A percentile compares a stretch with the other conserved stretches of the same genome.
Evolutionary conservation across 2,888 invertebrate species (phyloP).

Genomic region (Eurytoma adleriae): DNA sequence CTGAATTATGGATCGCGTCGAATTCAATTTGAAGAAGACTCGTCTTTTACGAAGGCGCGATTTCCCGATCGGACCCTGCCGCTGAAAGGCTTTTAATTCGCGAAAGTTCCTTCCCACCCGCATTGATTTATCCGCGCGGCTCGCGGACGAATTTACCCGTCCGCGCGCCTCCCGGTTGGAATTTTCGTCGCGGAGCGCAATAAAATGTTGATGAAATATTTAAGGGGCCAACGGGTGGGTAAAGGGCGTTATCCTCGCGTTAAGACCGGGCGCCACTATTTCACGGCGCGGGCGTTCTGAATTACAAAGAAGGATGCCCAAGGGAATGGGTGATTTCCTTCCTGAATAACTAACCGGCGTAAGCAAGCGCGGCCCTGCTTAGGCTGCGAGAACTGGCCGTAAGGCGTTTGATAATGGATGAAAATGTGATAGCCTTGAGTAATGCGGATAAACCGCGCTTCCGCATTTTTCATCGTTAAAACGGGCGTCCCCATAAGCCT

Average conservation of each 20-base stretch:
- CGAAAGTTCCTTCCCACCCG: no score
- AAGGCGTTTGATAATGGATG: no score
- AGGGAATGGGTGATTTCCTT: slow-evolving; percentile 11
- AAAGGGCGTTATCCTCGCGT: neutral
- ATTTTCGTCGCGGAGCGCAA: slow-evolving; percentile 6
- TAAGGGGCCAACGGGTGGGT: neutral
- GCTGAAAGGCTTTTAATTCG: no score
- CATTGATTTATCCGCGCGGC: no score
- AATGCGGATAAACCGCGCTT: no score
- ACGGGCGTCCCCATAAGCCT: no score
- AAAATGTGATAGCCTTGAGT: no score
- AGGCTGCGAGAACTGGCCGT: no score
- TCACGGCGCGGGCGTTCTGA: slow-evolving; percentile 4
- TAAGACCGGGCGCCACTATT: neutral
- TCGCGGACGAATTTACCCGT: neutral
- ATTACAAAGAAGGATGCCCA: slow-evolving; percentile 25
- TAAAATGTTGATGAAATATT: slow-evolving; percentile 31
- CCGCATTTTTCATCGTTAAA: no score
- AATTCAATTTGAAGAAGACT: slow-evolving; percentile 5
- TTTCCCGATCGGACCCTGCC: neutral
- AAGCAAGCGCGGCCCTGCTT: neutral
- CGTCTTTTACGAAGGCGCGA: neutral
- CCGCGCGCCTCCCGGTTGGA: neutral
- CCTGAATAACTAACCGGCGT: slow-evolving; percentile 1
- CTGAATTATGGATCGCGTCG: slow-evolving; percentile 21